phyloP scores from a whole-genome alignment of 35 echinoderm and acorn worm species.

The Acanthaster planci region DNA sequence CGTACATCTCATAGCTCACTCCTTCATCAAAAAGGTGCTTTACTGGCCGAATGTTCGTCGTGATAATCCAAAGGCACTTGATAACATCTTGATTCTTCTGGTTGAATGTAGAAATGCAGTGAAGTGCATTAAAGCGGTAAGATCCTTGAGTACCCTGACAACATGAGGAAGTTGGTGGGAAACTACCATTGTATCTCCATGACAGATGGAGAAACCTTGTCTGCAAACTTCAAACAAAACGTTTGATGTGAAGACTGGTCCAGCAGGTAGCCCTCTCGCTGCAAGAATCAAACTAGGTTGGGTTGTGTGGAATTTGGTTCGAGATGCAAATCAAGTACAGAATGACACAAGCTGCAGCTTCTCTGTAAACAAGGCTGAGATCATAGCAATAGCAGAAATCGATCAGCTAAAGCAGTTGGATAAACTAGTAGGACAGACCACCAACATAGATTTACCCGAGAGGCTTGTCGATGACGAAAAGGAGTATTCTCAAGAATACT shows the following conservation, averaged over 20 bases:
- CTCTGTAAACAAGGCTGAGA: slow-evolving; percentile 24
- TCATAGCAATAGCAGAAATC: slow-evolving; percentile 6
- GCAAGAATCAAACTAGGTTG: no score
- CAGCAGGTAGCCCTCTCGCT: slow-evolving; percentile 32
- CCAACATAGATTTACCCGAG: slow-evolving; percentile 44
- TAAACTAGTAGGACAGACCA: slow-evolving; percentile 23
- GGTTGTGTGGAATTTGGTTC: not conserved
- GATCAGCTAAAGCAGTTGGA: not conserved
- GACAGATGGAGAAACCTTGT: slow-evolving; percentile 33
- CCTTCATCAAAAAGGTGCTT: slow-evolving; percentile 26
- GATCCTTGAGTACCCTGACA: no score
- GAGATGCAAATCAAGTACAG: slow-evolving; percentile 5
- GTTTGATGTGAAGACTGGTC: not conserved
- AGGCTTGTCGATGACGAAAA: not conserved
- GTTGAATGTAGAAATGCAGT: slow-evolving; percentile 39
- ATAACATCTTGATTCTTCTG: slow-evolving; percentile 10
- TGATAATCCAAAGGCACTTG: slow-evolving; percentile 40
- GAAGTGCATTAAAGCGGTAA: not conserved
- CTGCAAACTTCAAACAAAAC: not conserved
- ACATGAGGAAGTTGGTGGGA: slow-evolving; percentile 43
- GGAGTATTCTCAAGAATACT: slow-evolving; percentile 38
- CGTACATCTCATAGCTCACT: not conserved
- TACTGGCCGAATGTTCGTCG: not conserved
- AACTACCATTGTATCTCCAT: slow-evolving; percentile 40
- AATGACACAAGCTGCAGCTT: slow-evolving; percentile 3